These are phyloP conservation scores for Petrophora chlorosata DNA, from an alignment of 2,888 invertebrate species.

Conservation along the genomic window DNA sequence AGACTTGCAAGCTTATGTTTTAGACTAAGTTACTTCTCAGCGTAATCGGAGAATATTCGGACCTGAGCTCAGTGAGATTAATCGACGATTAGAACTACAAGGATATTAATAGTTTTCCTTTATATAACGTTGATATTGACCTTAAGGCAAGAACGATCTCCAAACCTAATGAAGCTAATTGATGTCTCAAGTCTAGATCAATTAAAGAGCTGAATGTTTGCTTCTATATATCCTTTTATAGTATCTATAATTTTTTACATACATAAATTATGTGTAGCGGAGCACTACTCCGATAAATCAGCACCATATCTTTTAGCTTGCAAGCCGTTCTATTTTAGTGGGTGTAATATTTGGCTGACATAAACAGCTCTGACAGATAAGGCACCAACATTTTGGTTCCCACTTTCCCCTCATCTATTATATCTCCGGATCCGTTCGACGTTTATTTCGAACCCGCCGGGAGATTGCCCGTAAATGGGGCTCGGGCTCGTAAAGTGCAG, in stretches of 20 bases:
- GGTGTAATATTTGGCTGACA: too few species aligned
- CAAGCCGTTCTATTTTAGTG: too few species aligned
- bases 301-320: too few species aligned
- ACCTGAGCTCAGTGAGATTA: too few species aligned
- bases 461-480: slow-evolving; percentile 32
- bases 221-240: background rate
- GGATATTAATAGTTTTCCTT: slow-evolving; percentile 4
- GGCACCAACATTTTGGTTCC: background rate
- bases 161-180: background rate
- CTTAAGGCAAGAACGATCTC: background rate
- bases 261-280: too few species aligned
- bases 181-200: slow-evolving; percentile 3
- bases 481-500: slow-evolving; percentile 50
- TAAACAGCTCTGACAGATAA: too few species aligned
- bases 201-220: background rate
- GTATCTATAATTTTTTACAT: too few species aligned
- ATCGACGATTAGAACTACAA: slow-evolving; percentile 7
- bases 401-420: slow-evolving; percentile 1
- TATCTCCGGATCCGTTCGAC: slow-evolving; percentile 26
- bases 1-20: too few species aligned
- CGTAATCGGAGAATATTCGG: too few species aligned
- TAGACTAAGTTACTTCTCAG: too few species aligned
- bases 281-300: too few species aligned
- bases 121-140: background rate
- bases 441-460: slow-evolving; percentile 41